Evolutionary conservation across 2,113 vertebrate genomes (phyloP).

Genomic region (Protobothrops mucrosquamatus): DNA sequence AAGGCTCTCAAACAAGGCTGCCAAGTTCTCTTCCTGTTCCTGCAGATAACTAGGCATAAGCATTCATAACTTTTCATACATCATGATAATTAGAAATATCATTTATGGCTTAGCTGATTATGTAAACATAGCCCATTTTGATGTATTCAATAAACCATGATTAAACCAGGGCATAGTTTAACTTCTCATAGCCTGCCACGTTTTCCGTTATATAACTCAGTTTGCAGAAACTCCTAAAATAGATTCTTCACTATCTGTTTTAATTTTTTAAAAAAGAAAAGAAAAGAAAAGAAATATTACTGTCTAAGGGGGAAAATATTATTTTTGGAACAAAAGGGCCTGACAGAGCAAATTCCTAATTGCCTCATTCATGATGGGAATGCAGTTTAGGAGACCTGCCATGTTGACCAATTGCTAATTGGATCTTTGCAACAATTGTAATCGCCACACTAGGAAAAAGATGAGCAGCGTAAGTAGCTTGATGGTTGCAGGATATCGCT

Average conservation of each 20-base stretch:
- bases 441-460: slow-evolving; percentile 48
- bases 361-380: slow-evolving; percentile 15
- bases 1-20: not conserved
- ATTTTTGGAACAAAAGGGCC: slow-evolving; percentile 41
- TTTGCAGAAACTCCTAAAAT: slow-evolving; percentile 15
- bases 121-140: not conserved
- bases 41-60: not conserved
- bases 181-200: not conserved
- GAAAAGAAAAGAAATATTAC: not conserved
- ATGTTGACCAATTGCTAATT: slow-evolving; percentile 43
- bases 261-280: not conserved
- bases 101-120: not conserved
- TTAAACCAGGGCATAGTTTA: not conserved
- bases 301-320: slow-evolving; percentile 25
- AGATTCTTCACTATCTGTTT: not conserved
- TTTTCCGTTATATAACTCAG: slow-evolving; percentile 38
- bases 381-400: slow-evolving; percentile 54
- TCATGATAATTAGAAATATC: not conserved
- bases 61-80: not conserved
- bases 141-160: not conserved
- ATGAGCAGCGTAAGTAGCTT: slow-evolving; percentile 42
- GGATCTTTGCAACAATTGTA: slow-evolving; percentile 42
- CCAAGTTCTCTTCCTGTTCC: not conserved
- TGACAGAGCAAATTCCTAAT: slow-evolving; percentile 10
- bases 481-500: not conserved